Percentiles rank a stretch among this genome's conserved stretches.
These are phyloP conservation scores for Scaptomyza pallida DNA, from an alignment of 1,140 invertebrate species.

Conservation along the genomic window DNA sequence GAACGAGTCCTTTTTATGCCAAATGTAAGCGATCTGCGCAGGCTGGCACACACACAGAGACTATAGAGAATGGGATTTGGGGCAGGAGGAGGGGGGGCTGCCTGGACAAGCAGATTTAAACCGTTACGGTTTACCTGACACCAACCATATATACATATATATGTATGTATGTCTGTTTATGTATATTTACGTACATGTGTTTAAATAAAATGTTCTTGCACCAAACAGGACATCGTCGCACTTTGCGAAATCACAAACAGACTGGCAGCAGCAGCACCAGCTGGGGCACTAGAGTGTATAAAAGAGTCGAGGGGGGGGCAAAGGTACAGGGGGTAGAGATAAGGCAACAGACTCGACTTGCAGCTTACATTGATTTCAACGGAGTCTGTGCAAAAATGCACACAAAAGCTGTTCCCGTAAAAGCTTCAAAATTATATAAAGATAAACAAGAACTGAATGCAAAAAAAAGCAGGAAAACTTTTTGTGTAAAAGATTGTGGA, in stretches of 20 bases:
- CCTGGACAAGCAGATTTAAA: slow-evolving; percentile 77
- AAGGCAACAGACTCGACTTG: slow-evolving; percentile 38
- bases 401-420: slow-evolving; percentile 60
- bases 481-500: background rate
- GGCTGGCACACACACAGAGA: slow-evolving; percentile 51
- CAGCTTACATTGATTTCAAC: slow-evolving; percentile 75
- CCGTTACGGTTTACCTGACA: slow-evolving; percentile 79
- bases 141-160: slow-evolving; percentile 24
- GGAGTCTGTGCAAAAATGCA: slow-evolving; percentile 64
- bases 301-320: background rate
- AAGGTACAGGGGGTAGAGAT: slow-evolving; percentile 3
- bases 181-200: slow-evolving; percentile 46
- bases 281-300: slow-evolving; percentile 4
- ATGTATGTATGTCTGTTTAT: slow-evolving; percentile 28
- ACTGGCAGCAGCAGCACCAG: slow-evolving; percentile 30
- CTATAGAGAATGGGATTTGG: slow-evolving; percentile 7
- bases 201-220: slow-evolving; percentile 78
- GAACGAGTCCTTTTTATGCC: slow-evolving; percentile 72
- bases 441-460: background rate
- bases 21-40: slow-evolving; percentile 77
- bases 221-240: slow-evolving; percentile 69
- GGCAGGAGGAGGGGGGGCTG: slow-evolving; percentile 8
- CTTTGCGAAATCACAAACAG: slow-evolving; percentile 70
- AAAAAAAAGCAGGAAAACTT: background rate
- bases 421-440: slow-evolving; percentile 64